These are phyloP conservation scores for Eupithecia insigniata DNA, from an alignment of 2,888 invertebrate species.

Conservation along the genomic window DNA sequence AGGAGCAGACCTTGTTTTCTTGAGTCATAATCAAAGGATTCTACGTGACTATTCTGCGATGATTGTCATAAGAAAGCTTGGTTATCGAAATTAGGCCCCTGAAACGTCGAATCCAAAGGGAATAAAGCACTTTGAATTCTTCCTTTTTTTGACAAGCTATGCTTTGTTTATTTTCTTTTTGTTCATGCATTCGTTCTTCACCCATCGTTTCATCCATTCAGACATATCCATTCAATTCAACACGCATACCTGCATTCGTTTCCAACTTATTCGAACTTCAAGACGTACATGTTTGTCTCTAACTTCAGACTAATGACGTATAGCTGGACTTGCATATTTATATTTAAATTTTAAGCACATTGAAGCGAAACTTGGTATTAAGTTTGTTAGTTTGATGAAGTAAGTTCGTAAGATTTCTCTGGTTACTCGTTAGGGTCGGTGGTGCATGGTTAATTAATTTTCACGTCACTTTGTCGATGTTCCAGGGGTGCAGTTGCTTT, in stretches of 20 bases:
- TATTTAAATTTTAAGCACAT: slow-evolving; percentile 63
- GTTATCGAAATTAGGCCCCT: background rate
- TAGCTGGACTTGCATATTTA: slow-evolving; percentile 62
- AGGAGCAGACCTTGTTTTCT: no score
- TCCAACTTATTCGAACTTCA: slow-evolving; percentile 65
- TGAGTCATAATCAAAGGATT: no score
- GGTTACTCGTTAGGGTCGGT: slow-evolving; percentile 44
- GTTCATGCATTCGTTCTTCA: background rate
- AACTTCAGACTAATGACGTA: slow-evolving; percentile 70
- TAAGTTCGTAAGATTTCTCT: slow-evolving; percentile 51
- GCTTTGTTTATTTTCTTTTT: background rate
- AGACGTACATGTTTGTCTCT: slow-evolving; percentile 54
- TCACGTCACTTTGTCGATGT: slow-evolving; percentile 9
- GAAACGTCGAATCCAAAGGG: no score
- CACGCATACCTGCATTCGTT: slow-evolving; percentile 54
- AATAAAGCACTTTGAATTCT: no score
- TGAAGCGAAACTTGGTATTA: slow-evolving; percentile 61
- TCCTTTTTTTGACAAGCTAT: no score
- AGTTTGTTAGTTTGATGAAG: slow-evolving; percentile 61
- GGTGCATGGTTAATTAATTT: slow-evolving; percentile 39
- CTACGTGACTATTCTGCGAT: no score
- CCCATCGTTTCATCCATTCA: no score
- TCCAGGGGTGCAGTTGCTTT: background rate
- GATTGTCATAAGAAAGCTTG: no score
- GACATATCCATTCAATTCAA: slow-evolving; percentile 48